A percentile compares a stretch with the other conserved stretches of the same genome.
phyloP scores from a whole-genome alignment of 2,888 invertebrate species.

The Cyaniris semiargus region DNA sequence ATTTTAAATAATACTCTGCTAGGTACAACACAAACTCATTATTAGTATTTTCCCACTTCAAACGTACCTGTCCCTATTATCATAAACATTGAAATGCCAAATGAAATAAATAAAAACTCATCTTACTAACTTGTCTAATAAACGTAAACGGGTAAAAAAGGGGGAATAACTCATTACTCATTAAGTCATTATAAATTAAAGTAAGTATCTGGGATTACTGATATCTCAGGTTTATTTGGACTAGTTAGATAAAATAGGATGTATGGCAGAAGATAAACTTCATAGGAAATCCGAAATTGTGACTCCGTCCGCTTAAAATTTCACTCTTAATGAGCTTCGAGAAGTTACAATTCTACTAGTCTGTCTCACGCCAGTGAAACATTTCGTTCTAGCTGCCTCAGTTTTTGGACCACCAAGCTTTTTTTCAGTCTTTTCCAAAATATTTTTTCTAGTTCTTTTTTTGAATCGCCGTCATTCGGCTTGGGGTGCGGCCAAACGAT shows the following conservation, averaged over 20 bases:
- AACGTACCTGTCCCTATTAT: no score
- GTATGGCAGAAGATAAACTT: background rate
- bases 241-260: background rate
- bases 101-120: background rate
- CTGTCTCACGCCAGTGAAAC: conserved; percentile 55
- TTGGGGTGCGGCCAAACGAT: conserved; percentile 81
- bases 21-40: no score
- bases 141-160: background rate
- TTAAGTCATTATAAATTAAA: background rate
- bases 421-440: conserved; percentile 74
- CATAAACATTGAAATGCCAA: background rate
- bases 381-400: conserved; percentile 51
- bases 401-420: conserved; percentile 55
- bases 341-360: background rate
- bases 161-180: no score
- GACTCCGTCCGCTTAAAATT: background rate
- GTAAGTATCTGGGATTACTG: background rate
- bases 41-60: no score
- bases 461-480: conserved; percentile 32
- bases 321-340: background rate
- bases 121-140: background rate
- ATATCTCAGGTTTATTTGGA: background rate
- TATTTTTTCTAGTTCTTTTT: conserved; percentile 53
- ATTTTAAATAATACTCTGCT: no score
- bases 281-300: background rate